A percentile compares a stretch with the other conserved stretches of the same genome.
phyloP scores from a whole-genome alignment of 2,888 invertebrate species.

The Noctua janthina region DNA sequence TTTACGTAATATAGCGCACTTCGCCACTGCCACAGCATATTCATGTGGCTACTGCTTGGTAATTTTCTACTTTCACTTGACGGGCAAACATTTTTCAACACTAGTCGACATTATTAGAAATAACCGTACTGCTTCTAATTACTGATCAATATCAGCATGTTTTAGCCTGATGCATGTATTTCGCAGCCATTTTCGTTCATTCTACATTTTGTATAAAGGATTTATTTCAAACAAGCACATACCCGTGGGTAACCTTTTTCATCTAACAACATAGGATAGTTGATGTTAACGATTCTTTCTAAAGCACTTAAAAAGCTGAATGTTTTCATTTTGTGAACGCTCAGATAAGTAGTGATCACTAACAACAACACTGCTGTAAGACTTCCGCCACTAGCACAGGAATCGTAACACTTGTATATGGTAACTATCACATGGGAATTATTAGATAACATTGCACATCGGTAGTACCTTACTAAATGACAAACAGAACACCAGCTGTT shows the following conservation, averaged over 20 bases:
- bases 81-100: slow-evolving; percentile 68
- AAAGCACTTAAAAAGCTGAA: slow-evolving; percentile 69
- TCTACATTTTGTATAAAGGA: background rate
- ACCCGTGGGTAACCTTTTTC: slow-evolving; percentile 72
- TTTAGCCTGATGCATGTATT: slow-evolving; percentile 59
- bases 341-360: slow-evolving; percentile 68
- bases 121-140: slow-evolving; percentile 59
- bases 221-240: slow-evolving; percentile 49
- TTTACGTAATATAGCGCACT: slow-evolving; percentile 63
- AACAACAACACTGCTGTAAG: slow-evolving; percentile 72
- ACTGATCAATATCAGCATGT: slow-evolving; percentile 53
- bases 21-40: slow-evolving; percentile 44
- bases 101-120: slow-evolving; percentile 51
- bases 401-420: slow-evolving; percentile 56
- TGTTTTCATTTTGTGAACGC: slow-evolving; percentile 73
- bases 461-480: slow-evolving; percentile 46
- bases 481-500: slow-evolving; percentile 69
- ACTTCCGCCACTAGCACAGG: slow-evolving; percentile 62
- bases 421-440: slow-evolving; percentile 58
- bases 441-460: slow-evolving; percentile 68
- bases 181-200: slow-evolving; percentile 31
- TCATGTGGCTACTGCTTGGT: slow-evolving; percentile 42
- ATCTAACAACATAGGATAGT: slow-evolving; percentile 73
- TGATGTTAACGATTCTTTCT: slow-evolving; percentile 73
- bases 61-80: slow-evolving; percentile 76